These are phyloP conservation scores for Myocastor coypus DNA, from an alignment of 2,113 vertebrate genomes.

Conservation along the genomic window DNA sequence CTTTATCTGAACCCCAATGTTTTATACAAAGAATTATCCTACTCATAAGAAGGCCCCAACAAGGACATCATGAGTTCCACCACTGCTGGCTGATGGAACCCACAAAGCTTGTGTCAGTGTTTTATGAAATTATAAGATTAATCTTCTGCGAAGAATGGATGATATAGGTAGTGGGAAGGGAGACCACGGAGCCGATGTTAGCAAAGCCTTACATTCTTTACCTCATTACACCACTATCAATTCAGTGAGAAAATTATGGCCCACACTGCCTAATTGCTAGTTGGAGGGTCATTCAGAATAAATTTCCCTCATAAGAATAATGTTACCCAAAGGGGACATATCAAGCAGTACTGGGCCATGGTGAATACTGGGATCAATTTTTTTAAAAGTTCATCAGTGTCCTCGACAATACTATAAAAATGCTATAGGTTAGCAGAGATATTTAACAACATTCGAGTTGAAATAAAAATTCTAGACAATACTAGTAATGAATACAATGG, in stretches of 20 bases:
- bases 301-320: slow-evolving; percentile 75
- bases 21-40: slow-evolving; percentile 19
- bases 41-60: neutral
- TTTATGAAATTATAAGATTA: slow-evolving; percentile 75
- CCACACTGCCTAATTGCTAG: slow-evolving; percentile 68
- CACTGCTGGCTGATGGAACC: slow-evolving; percentile 32
- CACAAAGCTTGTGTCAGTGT: slow-evolving; percentile 62
- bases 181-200: slow-evolving; percentile 58
- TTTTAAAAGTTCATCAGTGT: slow-evolving; percentile 63
- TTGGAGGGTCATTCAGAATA: slow-evolving; percentile 80
- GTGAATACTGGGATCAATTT: slow-evolving; percentile 55
- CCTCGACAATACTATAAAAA: slow-evolving; percentile 53
- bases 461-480: slow-evolving; percentile 45
- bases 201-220: slow-evolving; percentile 68
- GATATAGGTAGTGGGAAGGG: slow-evolving; percentile 58
- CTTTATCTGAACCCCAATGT: slow-evolving; percentile 13
- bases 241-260: slow-evolving; percentile 77
- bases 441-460: slow-evolving; percentile 56
- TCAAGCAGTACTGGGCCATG: slow-evolving; percentile 51
- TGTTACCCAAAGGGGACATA: slow-evolving; percentile 72
- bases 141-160: slow-evolving; percentile 71
- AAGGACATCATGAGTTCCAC: slow-evolving; percentile 9
- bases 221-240: slow-evolving; percentile 71
- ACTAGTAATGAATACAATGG: neutral
- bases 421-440: slow-evolving; percentile 32